phyloP scores from a whole-genome alignment of 2,797 vertebrate genomes.

The Enteromius unitaeniatus region DNA sequence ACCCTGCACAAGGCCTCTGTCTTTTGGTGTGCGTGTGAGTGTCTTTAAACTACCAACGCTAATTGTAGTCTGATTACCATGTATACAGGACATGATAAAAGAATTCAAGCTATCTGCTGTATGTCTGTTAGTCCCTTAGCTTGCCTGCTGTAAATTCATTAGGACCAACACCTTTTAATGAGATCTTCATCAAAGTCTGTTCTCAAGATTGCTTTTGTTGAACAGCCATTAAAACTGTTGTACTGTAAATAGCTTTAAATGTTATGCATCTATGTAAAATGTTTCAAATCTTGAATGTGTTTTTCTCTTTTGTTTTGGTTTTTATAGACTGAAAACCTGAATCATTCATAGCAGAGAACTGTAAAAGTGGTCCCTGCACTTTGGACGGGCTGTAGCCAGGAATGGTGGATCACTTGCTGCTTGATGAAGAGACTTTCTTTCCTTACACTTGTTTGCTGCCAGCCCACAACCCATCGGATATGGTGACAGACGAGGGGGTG shows the following conservation, averaged over 20 bases:
- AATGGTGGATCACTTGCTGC: conserved; percentile 96
- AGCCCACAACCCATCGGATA: conserved; percentile 78
- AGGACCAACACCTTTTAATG: background rate
- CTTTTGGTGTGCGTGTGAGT: background rate
- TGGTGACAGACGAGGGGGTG: conserved; percentile 82
- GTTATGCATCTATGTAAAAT: background rate
- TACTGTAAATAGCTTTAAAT: background rate
- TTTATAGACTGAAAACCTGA: background rate
- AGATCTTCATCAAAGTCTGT: background rate
- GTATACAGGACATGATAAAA: background rate
- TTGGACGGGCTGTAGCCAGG: conserved; percentile 56
- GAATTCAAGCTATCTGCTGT: background rate
- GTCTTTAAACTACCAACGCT: background rate
- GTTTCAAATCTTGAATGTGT: background rate
- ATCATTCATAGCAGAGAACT: conserved; percentile 41
- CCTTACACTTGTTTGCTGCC: conserved; percentile 67
- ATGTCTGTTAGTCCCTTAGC: background rate
- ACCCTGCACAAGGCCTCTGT: background rate
- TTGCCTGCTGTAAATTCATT: background rate
- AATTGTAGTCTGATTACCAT: background rate
- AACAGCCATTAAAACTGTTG: background rate
- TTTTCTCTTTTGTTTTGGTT: background rate
- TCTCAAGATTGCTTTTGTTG: conserved; percentile 8
- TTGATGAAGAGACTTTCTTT: conserved; percentile 91
- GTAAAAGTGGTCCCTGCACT: conserved; percentile 44